phyloP scores from a whole-genome alignment of 2,888 invertebrate species.

The Brenthis hecate region DNA sequence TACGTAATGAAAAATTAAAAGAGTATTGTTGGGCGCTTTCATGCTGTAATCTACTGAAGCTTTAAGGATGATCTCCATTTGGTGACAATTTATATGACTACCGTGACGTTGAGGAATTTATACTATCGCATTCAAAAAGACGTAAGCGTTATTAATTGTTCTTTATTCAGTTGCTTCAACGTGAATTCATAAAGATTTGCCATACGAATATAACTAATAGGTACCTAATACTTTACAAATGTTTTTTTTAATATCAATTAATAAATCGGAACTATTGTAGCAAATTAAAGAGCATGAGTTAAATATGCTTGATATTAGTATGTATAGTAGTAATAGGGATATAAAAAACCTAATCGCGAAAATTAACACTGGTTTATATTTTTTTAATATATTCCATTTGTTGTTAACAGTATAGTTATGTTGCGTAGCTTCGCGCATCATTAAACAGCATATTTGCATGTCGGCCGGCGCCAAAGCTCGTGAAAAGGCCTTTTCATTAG shows the following conservation, averaged over 20 bases:
- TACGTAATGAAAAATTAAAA: constrained; percentile 81
- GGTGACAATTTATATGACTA: constrained; percentile 56
- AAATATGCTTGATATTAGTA: no score
- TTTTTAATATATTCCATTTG: constrained; percentile 13
- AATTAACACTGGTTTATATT: constrained; percentile 1
- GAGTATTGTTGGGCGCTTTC: constrained; percentile 78
- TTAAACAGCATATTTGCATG: constrained; percentile 75
- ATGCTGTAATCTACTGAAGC: constrained; percentile 67
- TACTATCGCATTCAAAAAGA: no score
- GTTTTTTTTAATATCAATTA: no score
- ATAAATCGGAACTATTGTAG: no score
- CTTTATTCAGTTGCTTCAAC: background rate
- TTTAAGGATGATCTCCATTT: constrained; percentile 61
- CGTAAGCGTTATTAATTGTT: background rate
- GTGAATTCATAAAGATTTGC: no score
- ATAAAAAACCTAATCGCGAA: background rate
- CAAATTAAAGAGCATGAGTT: no score
- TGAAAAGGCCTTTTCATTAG: constrained; percentile 80
- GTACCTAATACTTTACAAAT: no score
- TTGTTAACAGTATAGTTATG: constrained; percentile 51
- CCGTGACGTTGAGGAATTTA: constrained; percentile 48
- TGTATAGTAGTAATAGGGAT: background rate
- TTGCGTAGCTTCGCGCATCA: constrained; percentile 72
- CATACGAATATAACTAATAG: no score
- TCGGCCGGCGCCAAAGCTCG: constrained; percentile 77